Evolutionary conservation across 2,797 vertebrate species (phyloP), one percentile per base, ranked within the genome.

Genomic region (Esox lucius): DNA sequence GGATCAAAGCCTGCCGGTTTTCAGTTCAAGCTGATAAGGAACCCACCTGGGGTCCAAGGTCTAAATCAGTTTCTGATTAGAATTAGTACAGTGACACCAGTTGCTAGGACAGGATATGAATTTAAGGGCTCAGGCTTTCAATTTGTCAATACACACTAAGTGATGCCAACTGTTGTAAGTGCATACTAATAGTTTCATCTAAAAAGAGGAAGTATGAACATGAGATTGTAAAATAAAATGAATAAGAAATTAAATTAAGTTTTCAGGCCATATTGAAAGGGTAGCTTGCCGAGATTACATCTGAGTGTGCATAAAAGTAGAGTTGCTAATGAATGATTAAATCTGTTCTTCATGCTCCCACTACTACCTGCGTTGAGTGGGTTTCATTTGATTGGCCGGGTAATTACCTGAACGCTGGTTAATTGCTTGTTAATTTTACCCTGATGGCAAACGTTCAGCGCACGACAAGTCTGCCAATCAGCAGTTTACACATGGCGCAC

Each of bases 381-480:
- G 82, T 87, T 87, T 83, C 85, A 89, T 90, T 85, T 91, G 90
- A 92, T 92, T 92, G 90, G 90, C 87, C 86, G 84, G 33, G 84
- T 87, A 91, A 93, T 91, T 90, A 92, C 83, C 89, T 86, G 84
- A 88, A 89, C 87, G 86, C 85, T 91, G 88, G 87, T 91, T 93
- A 91, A 93, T 92, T 93, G 91, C 87, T 87, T 84, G 86, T 88
- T 90, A 89, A 93, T 92, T 90, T 87, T 80, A 85, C 87, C 87
- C 86, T 84, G 84, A 83, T 80, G 84, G 90, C 87, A 91, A 91
- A 86, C 81, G 81, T 83, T 76, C 81, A 87, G 87, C 84, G 84
- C 83, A 90, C 83, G 74, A 80, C 49, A 78, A 80, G 87, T 87
- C 88, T 91, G 85, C 79, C 87, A 92, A 88, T 90, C 91, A 91